Percentiles rank a stretch among this genome's conserved stretches.
Evolutionary conservation across 2,113 vertebrate genomes (phyloP).

Genomic region (Perca schrenkii): DNA sequence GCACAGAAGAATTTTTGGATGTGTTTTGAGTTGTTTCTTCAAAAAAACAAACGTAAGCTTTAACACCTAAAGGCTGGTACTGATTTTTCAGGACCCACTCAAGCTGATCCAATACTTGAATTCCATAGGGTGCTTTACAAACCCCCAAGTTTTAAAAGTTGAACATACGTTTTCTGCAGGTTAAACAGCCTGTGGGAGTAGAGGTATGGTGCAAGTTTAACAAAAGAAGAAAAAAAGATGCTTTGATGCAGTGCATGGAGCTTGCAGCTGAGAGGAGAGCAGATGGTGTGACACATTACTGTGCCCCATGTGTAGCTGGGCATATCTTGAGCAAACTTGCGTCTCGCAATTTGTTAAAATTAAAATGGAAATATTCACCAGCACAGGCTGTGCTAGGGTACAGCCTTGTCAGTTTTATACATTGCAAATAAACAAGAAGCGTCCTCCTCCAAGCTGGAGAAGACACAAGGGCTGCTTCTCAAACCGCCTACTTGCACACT

Average conservation of each 20-base stretch:
- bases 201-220: background rate
- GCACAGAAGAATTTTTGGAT: too few relatives aligned
- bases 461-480: background rate
- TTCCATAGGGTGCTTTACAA: conserved; percentile 4
- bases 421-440: conserved; percentile 14
- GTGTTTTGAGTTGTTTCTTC: too few relatives aligned
- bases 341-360: conserved; percentile 25
- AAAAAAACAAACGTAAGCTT: too few relatives aligned
- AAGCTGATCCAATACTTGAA: conserved; percentile 11
- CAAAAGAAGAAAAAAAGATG: background rate
- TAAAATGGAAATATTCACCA: conserved; percentile 41
- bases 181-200: conserved; percentile 4
- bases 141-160: conserved; percentile 12
- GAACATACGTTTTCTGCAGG: conserved; percentile 12
- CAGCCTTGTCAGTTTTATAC: background rate
- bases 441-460: background rate
- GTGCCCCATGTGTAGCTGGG: conserved; percentile 27
- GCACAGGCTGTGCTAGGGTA: background rate
- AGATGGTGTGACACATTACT: conserved; percentile 46
- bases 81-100: background rate
- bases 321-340: conserved; percentile 5
- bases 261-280: conserved; percentile 22
- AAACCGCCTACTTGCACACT: too few relatives aligned
- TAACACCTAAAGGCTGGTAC: background rate
- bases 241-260: background rate